Conservation (phyloP, 1,140 invertebrate genomes). For the Calliopsis andreniformis region DNA sequence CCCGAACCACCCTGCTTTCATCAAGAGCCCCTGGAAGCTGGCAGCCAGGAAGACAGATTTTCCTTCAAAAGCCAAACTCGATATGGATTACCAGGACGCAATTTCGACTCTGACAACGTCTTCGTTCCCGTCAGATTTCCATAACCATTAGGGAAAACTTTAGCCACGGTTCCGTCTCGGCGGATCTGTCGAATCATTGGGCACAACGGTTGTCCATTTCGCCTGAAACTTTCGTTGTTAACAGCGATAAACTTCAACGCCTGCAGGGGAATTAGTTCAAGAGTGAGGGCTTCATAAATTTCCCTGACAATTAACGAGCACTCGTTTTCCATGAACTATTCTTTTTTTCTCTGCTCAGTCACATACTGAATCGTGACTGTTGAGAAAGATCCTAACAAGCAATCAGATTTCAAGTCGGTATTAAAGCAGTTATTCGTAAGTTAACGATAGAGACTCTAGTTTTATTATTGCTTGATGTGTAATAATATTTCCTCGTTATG, state of each 20-base stretch:
- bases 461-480: no score
- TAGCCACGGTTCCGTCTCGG: not conserved
- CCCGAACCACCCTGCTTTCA: not conserved
- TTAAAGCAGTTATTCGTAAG: not conserved
- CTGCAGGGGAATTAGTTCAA: not conserved
- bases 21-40: no score
- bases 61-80: not conserved
- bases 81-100: slow-evolving; percentile 6
- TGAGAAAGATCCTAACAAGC: not conserved
- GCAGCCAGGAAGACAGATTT: not conserved
- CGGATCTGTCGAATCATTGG: slow-evolving; percentile 6
- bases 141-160: slow-evolving; percentile 20
- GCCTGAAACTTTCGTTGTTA: slow-evolving; percentile 15
- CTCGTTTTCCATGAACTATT: not conserved
- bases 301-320: not conserved
- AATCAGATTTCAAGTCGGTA: slow-evolving; percentile 12
- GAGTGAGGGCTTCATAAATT: slow-evolving; percentile 13
- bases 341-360: not conserved
- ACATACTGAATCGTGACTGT: slow-evolving; percentile 31
- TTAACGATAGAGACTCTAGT: slow-evolving; percentile 18
- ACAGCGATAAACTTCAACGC: slow-evolving; percentile 10
- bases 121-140: slow-evolving; percentile 8
- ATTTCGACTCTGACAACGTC: slow-evolving; percentile 6
- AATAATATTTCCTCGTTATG: no score
- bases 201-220: slow-evolving; percentile 2